Evolutionary conservation across 2,113 vertebrate species (phyloP).

Genomic region (Pundamilia nyererei): DNA sequence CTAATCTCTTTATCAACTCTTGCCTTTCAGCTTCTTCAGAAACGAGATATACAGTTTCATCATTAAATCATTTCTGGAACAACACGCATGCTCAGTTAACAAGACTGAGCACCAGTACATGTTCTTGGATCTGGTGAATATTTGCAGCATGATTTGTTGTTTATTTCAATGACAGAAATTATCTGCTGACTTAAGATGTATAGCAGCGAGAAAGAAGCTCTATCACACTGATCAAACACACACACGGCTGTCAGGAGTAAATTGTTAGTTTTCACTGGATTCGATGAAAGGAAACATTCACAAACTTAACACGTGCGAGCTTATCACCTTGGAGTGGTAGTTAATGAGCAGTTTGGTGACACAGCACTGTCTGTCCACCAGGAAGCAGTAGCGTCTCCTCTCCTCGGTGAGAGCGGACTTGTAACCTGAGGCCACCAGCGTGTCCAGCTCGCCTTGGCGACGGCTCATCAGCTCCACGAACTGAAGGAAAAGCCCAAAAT

Average conservation of each 20-base stretch:
- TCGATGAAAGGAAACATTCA: background rate
- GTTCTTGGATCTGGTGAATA: background rate
- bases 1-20: background rate
- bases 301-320: background rate
- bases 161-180: background rate
- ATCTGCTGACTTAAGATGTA: background rate
- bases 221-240: background rate
- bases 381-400: constrained; percentile 79
- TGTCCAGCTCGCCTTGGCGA: constrained; percentile 77
- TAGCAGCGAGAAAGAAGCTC: background rate
- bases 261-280: background rate
- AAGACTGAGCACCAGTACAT: background rate
- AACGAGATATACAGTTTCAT: background rate
- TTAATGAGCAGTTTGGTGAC: constrained; percentile 80
- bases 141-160: background rate
- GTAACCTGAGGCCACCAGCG: constrained; percentile 77
- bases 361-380: constrained; percentile 81
- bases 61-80: background rate
- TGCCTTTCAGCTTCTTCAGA: background rate
- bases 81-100: background rate
- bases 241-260: background rate
- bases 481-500: constrained; percentile 39
- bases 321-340: constrained; percentile 79
- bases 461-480: constrained; percentile 83
- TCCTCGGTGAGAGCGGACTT: constrained; percentile 80